These are phyloP conservation scores for Aurelia aurita complex sp. Pacific DNA, from an alignment of 30 jellyfish, hydroid and myxozoan genomes.

Conservation along the genomic window DNA sequence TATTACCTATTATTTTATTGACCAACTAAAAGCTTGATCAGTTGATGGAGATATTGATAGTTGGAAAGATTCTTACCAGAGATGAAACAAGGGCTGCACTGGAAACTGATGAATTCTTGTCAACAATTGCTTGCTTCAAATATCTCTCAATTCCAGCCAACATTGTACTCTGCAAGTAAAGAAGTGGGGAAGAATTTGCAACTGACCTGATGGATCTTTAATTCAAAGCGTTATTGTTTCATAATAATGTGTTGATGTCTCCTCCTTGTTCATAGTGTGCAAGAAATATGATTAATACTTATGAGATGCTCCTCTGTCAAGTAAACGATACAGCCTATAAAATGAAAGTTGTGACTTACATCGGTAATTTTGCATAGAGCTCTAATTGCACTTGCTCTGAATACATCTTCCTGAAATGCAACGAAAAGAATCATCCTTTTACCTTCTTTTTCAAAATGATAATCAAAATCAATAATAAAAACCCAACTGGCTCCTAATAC, in stretches of 20 bases:
- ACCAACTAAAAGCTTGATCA: no score
- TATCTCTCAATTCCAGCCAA: slow-evolving; percentile 97
- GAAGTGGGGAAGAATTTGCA: no score
- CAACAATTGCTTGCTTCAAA: slow-evolving; percentile 98
- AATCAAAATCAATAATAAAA: no score
- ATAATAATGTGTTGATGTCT: no score
- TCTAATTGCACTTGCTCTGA: slow-evolving; percentile 97
- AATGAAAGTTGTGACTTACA: slow-evolving; percentile 18
- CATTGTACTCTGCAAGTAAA: slow-evolving; percentile 75
- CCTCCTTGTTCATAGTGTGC: no score
- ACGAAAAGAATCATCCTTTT: not conserved
- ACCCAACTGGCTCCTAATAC: not conserved
- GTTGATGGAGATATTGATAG: no score
- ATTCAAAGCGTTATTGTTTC: no score
- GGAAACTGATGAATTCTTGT: slow-evolving; percentile 87
- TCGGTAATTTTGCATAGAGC: slow-evolving; percentile 96
- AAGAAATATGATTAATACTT: no score
- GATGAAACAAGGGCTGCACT: slow-evolving; percentile 99
- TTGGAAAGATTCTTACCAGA: slow-evolving; percentile 52
- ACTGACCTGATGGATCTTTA: no score
- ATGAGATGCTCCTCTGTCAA: no score
- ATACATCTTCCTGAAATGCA: slow-evolving; percentile 76
- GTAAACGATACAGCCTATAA: not conserved
- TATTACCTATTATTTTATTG: no score
- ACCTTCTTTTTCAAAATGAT: no score